phyloP scores from a whole-genome alignment of 2,888 invertebrate genomes.

The Chydorus sphaericus region DNA sequence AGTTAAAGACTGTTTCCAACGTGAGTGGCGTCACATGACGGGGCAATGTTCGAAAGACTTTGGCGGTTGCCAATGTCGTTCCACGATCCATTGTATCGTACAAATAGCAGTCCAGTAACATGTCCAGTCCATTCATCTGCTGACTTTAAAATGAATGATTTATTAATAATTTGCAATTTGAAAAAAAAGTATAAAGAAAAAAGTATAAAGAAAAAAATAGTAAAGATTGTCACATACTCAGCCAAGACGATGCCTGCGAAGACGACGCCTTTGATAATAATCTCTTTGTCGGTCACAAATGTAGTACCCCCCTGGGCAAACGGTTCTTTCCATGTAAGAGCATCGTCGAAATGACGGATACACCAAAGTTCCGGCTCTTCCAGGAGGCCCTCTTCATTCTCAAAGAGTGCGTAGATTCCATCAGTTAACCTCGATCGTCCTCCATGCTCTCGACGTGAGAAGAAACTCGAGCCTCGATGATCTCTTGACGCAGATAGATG shows the following conservation, averaged over 20 bases:
- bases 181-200: no score
- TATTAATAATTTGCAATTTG: neutral
- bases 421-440: no score
- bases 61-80: no score
- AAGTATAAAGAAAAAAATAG: neutral
- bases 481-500: neutral
- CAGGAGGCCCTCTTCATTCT: no score
- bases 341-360: neutral
- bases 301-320: conserved; percentile 65
- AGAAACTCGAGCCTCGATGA: no score
- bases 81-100: conserved; percentile 63
- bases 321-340: conserved; percentile 46
- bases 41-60: no score
- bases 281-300: conserved; percentile 64
- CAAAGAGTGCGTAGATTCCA: no score
- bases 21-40: conserved; percentile 65
- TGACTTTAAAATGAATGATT: no score
- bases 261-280: conserved; percentile 51
- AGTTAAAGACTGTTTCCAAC: conserved; percentile 63
- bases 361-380: neutral
- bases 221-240: conserved; percentile 16
- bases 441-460: no score
- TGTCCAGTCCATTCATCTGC: no score
- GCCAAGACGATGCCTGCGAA: conserved; percentile 42
- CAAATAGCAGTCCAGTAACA: conserved; percentile 75